These are phyloP conservation scores for Chrysolina americana DNA, from an alignment of 2,888 invertebrate genomes.

Conservation along the genomic window DNA sequence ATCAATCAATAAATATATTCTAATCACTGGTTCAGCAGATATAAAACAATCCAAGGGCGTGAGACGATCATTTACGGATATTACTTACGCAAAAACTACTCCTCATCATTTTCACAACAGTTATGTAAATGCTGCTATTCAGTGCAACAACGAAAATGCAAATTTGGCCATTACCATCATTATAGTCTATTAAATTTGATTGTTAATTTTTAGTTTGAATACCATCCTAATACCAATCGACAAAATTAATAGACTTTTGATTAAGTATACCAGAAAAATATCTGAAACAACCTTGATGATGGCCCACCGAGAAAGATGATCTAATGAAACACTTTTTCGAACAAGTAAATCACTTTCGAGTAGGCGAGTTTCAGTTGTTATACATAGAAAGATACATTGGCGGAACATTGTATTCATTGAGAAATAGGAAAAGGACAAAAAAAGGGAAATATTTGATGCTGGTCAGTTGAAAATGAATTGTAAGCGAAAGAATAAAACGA, in stretches of 20 bases:
- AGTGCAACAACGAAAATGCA: not conserved
- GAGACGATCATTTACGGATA: no score
- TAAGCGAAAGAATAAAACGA: no score
- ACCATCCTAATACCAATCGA: not conserved
- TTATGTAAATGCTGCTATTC: not conserved
- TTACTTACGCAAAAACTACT: no score
- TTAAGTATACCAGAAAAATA: not conserved
- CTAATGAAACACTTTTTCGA: not conserved
- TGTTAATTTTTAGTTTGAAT: not conserved
- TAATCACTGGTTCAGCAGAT: no score
- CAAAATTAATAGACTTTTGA: not conserved
- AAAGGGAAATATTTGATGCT: no score
- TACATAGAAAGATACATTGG: not conserved
- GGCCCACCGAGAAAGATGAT: conserved; percentile 3
- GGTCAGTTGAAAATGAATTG: no score
- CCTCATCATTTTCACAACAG: not conserved
- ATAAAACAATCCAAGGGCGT: no score
- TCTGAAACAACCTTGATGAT: not conserved
- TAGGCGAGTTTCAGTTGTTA: not conserved
- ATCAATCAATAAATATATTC: no score
- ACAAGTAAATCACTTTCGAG: not conserved
- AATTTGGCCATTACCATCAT: not conserved
- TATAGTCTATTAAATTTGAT: not conserved
- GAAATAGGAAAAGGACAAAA: not conserved
- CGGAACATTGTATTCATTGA: not conserved